phyloP scores from a whole-genome alignment of 1,140 invertebrate genomes.

The Sarcophaga bullata region DNA sequence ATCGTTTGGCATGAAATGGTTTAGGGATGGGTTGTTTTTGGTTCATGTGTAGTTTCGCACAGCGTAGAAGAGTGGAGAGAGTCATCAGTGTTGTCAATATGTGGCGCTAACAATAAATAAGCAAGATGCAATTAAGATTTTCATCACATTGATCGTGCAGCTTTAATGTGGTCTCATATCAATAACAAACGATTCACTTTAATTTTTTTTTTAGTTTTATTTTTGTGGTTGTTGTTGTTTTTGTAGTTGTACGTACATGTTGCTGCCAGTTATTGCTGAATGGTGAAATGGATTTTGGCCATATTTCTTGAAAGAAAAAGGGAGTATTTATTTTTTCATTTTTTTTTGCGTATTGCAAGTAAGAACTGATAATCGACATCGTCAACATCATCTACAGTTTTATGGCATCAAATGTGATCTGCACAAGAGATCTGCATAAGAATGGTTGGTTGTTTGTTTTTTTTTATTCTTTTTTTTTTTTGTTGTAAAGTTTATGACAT shows the following conservation, averaged over 20 bases:
- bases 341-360: no score
- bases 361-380: neutral
- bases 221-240: neutral
- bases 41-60: neutral
- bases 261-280: neutral
- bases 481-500: neutral
- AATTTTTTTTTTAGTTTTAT: neutral
- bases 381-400: neutral
- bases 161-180: constrained; percentile 41
- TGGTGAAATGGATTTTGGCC: neutral
- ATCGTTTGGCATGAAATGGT: neutral
- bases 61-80: neutral
- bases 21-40: neutral
- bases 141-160: constrained; percentile 39
- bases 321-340: no score
- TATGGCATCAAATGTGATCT: neutral
- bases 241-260: neutral
- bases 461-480: neutral
- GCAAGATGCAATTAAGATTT: constrained; percentile 38
- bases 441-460: no score
- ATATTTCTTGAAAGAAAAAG: neutral
- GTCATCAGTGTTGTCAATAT: constrained; percentile 25
- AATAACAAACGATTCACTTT: constrained; percentile 20
- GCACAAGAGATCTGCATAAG: neutral
- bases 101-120: constrained; percentile 39